phyloP scores from a whole-genome alignment of 2,888 invertebrate genomes.

The Sinelater perroti region DNA sequence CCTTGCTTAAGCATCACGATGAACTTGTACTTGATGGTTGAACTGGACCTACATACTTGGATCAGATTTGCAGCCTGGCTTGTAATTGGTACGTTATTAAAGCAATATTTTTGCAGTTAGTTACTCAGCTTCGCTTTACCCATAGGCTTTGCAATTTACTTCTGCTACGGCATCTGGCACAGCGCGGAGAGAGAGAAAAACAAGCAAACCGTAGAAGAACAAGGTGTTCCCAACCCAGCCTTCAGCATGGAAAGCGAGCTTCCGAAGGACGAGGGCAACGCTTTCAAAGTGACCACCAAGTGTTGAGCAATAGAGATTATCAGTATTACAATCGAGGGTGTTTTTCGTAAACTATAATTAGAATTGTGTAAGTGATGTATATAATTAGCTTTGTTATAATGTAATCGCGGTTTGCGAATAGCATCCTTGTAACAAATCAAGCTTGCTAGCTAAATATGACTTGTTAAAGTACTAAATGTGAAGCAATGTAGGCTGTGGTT shows the following conservation, averaged over 20 bases:
- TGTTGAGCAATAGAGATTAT: not conserved
- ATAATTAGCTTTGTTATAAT: too few relatives aligned
- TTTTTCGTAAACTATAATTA: too few relatives aligned
- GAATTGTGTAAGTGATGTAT: too few relatives aligned
- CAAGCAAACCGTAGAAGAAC: too few relatives aligned
- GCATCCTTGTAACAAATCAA: too few relatives aligned
- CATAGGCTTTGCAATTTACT: constrained; percentile 89
- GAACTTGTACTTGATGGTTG: constrained; percentile 91
- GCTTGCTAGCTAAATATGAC: too few relatives aligned
- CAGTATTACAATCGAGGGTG: too few relatives aligned
- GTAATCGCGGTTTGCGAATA: too few relatives aligned
- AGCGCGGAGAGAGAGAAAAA: constrained; percentile 67
- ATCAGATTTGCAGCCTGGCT: constrained; percentile 89
- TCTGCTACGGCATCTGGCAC: constrained; percentile 82
- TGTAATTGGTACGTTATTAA: constrained; percentile 71
- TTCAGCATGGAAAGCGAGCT: not conserved
- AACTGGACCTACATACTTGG: constrained; percentile 87
- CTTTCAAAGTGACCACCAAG: not conserved
- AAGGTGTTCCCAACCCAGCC: not conserved
- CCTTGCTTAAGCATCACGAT: constrained; percentile 86
- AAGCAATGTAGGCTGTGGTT: too few relatives aligned
- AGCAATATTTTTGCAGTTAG: not conserved
- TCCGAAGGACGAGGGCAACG: not conserved
- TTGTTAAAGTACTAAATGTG: too few relatives aligned
- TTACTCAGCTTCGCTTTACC: too few relatives aligned